Percentiles rank a stretch among this genome's conserved stretches.
phyloP scores from a whole-genome alignment of 2,888 invertebrate species.

The Leptodirus hochenwartii region DNA sequence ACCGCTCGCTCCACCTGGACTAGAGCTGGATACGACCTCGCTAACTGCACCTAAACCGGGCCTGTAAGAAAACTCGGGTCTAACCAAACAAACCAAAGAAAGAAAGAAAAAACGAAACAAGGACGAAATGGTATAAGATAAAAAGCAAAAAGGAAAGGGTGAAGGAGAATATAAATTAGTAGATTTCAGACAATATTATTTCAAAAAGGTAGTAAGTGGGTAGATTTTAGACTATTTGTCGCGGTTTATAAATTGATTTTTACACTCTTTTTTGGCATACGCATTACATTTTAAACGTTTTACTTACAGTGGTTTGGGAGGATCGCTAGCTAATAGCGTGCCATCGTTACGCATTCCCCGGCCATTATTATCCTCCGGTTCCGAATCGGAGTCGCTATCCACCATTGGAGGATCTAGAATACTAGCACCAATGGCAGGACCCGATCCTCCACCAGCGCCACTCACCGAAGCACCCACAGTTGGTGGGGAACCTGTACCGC shows the following conservation, averaged over 20 bases:
- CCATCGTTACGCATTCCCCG: slow-evolving; percentile 70
- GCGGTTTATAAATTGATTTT: no score
- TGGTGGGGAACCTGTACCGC: slow-evolving; percentile 25
- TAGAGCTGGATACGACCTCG: slow-evolving; percentile 29
- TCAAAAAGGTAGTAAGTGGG: slow-evolving; percentile 2
- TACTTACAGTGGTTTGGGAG: slow-evolving; percentile 89
- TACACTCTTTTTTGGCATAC: no score
- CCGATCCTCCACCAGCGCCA: slow-evolving; percentile 10
- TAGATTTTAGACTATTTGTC: no score
- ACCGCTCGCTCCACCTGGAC: slow-evolving; percentile 26
- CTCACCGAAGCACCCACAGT: slow-evolving; percentile 8
- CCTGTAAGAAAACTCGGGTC: slow-evolving; percentile 71
- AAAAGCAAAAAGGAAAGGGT: slow-evolving; percentile 11
- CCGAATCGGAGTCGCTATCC: slow-evolving; percentile 65
- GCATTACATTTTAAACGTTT: no score
- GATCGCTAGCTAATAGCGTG: slow-evolving; percentile 87
- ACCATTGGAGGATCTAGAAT: slow-evolving; percentile 42
- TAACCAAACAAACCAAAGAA: slow-evolving; percentile 30
- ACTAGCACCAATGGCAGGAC: slow-evolving; percentile 10
- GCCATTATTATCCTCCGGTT: slow-evolving; percentile 67
- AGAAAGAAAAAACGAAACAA: slow-evolving; percentile 8
- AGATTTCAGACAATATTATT: slow-evolving; percentile 5
- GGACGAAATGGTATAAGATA: slow-evolving; percentile 14
- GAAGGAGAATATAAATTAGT: slow-evolving; percentile 5
- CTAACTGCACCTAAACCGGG: slow-evolving; percentile 47